Conservation (phyloP, 2,113 vertebrate genomes). For the Takifugu flavidus region DNA sequence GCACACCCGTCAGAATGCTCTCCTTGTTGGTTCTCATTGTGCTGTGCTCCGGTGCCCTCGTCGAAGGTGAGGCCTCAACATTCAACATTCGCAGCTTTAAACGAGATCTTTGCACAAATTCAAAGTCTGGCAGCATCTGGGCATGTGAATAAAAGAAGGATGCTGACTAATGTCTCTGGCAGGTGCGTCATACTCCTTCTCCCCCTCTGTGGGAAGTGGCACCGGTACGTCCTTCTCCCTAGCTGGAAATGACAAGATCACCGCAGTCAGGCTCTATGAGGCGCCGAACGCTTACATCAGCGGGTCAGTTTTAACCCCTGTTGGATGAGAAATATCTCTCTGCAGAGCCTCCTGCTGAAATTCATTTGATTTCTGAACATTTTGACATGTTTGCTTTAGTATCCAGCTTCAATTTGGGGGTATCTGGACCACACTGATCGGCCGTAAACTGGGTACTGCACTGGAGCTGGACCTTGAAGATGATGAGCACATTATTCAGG, state of each 20-base stretch:
- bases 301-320: constrained; percentile 17
- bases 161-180: not conserved
- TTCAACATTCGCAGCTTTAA: not conserved
- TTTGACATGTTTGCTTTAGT: constrained; percentile 13
- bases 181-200: constrained; percentile 10
- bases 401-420: constrained; percentile 21
- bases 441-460: accelerated
- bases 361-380: not conserved
- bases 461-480: constrained; percentile 14
- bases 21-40: constrained; percentile 4
- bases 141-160: too few species aligned
- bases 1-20: constrained; percentile 11
- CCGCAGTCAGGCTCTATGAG: constrained; percentile 29
- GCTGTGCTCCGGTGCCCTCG: constrained; percentile 19
- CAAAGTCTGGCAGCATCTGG: not conserved
- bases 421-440: constrained; percentile 11
- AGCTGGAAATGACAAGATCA: constrained; percentile 1
- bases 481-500: constrained; percentile 36
- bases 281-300: not conserved
- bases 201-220: constrained; percentile 17
- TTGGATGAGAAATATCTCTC: not conserved
- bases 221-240: constrained; percentile 6
- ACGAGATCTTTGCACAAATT: not conserved
- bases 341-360: not conserved
- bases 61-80: not conserved